Evolutionary conservation across 2,113 vertebrate genomes (phyloP).

Genomic region (Carassius carassius): DNA sequence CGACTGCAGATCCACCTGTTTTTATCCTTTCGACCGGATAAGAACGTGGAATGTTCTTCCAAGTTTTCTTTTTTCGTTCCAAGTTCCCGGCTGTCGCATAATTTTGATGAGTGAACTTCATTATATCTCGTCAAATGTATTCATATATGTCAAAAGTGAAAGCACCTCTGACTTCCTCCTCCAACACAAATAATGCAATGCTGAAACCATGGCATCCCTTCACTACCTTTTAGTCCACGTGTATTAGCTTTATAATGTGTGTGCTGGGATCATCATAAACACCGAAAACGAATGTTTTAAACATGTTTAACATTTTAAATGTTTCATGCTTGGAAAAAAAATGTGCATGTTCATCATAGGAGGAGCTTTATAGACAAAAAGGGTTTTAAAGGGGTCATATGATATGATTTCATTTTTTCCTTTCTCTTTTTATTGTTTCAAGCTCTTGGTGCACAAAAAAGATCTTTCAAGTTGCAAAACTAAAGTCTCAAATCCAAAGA

Average conservation of each 20-base stretch:
- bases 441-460: too few relatives aligned
- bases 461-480: too few relatives aligned
- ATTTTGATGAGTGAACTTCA: not conserved
- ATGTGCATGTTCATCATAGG: not conserved
- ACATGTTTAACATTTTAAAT: not conserved
- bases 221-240: not conserved
- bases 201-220: slow-evolving; percentile 32
- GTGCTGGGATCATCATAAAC: not conserved
- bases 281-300: not conserved
- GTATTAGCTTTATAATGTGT: not conserved
- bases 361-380: not conserved
- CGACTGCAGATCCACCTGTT: not conserved
- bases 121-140: not conserved
- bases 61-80: not conserved
- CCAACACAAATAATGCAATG: not conserved
- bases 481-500: too few relatives aligned
- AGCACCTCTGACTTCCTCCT: not conserved
- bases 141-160: not conserved
- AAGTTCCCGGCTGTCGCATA: not conserved
- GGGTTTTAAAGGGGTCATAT: too few relatives aligned
- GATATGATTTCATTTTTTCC: too few relatives aligned
- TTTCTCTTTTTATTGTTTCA: too few relatives aligned
- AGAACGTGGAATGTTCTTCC: not conserved
- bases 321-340: not conserved
- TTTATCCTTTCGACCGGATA: not conserved